Evolutionary conservation across 2,113 vertebrate species (phyloP).

Genomic region (Ancistrus triradiatus): DNA sequence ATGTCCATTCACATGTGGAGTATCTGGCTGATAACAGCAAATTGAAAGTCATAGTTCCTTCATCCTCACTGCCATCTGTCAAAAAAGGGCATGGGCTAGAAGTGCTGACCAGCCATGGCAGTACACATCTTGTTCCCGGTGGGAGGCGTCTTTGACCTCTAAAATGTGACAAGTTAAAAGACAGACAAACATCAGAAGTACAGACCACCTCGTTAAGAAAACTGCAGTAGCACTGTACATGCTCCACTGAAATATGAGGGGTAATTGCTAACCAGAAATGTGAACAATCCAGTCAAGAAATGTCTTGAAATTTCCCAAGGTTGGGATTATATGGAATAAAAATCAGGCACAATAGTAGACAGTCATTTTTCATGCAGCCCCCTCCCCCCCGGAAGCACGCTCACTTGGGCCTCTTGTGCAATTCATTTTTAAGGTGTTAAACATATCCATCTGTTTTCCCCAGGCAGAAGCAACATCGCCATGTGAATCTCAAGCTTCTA

Average conservation of each 20-base stretch:
- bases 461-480: slow-evolving; percentile 27
- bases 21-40: slow-evolving; percentile 21
- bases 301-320: too few relatives aligned
- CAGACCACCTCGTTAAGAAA: too few relatives aligned
- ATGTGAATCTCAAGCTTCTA: slow-evolving; percentile 38
- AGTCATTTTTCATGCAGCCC: not conserved
- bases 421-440: slow-evolving; percentile 43
- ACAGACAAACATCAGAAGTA: too few relatives aligned
- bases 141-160: slow-evolving; percentile 25
- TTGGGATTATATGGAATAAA: too few relatives aligned
- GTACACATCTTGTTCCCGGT: slow-evolving; percentile 15
- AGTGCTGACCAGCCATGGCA: slow-evolving; percentile 30
- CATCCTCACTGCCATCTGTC: slow-evolving; percentile 41
- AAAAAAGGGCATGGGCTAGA: slow-evolving; percentile 12
- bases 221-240: too few relatives aligned
- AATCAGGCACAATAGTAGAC: not conserved
- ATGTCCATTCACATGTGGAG: slow-evolving; percentile 15
- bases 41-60: slow-evolving; percentile 37
- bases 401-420: slow-evolving; percentile 37
- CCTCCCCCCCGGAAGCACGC: not conserved
- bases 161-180: slow-evolving; percentile 19
- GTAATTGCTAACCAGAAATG: too few relatives aligned
- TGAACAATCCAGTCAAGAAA: too few relatives aligned
- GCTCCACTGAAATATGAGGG: too few relatives aligned
- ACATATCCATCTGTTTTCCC: slow-evolving; percentile 55